Percentiles rank a stretch among this genome's conserved stretches.
Evolutionary conservation across 2,888 invertebrate genomes (phyloP).

Genomic region (Xylota segnis): DNA sequence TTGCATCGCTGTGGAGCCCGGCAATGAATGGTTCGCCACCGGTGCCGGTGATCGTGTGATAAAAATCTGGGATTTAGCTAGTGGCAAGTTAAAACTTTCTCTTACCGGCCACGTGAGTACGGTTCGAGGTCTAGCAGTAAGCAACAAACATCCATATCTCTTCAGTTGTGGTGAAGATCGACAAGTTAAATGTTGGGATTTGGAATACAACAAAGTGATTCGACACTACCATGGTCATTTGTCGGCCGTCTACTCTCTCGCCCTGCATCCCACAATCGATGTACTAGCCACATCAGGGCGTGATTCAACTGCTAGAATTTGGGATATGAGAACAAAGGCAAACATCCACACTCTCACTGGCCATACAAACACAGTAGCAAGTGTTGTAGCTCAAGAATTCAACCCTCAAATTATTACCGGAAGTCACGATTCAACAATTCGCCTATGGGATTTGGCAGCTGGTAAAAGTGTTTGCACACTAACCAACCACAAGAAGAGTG

Average conservation of each 20-base stretch:
- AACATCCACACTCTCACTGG: slow-evolving; percentile 98
- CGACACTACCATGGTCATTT: slow-evolving; percentile 99
- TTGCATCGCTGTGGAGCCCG: slow-evolving; percentile 98
- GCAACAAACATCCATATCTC: slow-evolving; percentile 97
- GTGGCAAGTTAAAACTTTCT: slow-evolving; percentile 97
- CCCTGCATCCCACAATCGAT: slow-evolving; percentile 97
- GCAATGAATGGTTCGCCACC: slow-evolving; percentile 93
- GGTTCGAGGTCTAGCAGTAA: slow-evolving; percentile 97
- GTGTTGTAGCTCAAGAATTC: slow-evolving; percentile 95
- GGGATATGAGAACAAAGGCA: slow-evolving; percentile 99
- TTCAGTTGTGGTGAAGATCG: slow-evolving; percentile 99
- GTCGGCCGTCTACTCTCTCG: slow-evolving; percentile 97
- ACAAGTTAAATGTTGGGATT: slow-evolving; percentile 99
- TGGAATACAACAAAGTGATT: slow-evolving; percentile 99
- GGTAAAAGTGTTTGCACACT: slow-evolving; percentile 97
- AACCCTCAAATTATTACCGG: slow-evolving; percentile 98
- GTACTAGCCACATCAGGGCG: slow-evolving; percentile 96
- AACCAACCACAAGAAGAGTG: slow-evolving; percentile 99
- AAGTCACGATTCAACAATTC: slow-evolving; percentile 97
- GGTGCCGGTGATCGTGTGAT: slow-evolving; percentile 99
- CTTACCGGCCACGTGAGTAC: slow-evolving; percentile 99
- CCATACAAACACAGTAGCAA: slow-evolving; percentile 98
- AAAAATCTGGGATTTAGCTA: slow-evolving; percentile 99
- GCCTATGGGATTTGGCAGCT: slow-evolving; percentile 98
- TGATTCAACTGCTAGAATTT: slow-evolving; percentile 97